Evolutionary conservation across 2,888 invertebrate genomes (phyloP).

Genomic region (Habroteleia sp.): DNA sequence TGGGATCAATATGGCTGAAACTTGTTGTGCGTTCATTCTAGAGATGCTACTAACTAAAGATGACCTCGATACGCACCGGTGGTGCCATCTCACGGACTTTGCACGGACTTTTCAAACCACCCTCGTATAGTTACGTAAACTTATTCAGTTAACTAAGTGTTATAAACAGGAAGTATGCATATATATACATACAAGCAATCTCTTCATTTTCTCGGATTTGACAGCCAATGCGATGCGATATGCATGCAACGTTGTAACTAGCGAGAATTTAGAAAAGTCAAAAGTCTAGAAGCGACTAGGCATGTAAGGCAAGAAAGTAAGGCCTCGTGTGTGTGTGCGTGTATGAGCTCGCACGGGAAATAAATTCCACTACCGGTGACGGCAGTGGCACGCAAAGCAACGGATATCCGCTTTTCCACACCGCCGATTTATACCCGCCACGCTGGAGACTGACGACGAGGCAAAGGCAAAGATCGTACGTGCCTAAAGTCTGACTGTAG

Average conservation of each 20-base stretch:
- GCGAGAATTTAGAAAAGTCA: conserved; percentile 63
- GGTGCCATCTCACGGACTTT: no score
- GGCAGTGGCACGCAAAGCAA: conserved; percentile 67
- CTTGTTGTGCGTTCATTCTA: no score
- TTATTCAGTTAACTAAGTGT: no score
- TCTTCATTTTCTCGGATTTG: conserved; percentile 39
- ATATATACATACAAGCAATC: no score
- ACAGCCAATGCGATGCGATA: conserved; percentile 39
- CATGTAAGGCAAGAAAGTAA: conserved; percentile 31
- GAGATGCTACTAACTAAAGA: no score
- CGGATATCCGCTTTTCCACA: conserved; percentile 76
- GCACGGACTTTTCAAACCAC: no score
- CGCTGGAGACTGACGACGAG: conserved; percentile 59
- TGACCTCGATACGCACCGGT: no score
- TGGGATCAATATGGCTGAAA: no score
- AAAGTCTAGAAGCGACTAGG: conserved; percentile 53
- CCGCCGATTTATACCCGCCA: conserved; percentile 71
- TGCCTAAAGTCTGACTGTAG: conserved; percentile 52
- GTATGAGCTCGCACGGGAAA: conserved; percentile 64
- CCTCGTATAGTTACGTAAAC: no score
- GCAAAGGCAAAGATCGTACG: conserved; percentile 61
- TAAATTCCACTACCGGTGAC: conserved; percentile 66
- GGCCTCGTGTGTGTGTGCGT: conserved; percentile 61
- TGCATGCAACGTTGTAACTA: conserved; percentile 39
- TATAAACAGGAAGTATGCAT: no score